Base-by-base conservation (phyloP, 2,797 vertebrate genomes). In the Anabas testudineus region DNA sequence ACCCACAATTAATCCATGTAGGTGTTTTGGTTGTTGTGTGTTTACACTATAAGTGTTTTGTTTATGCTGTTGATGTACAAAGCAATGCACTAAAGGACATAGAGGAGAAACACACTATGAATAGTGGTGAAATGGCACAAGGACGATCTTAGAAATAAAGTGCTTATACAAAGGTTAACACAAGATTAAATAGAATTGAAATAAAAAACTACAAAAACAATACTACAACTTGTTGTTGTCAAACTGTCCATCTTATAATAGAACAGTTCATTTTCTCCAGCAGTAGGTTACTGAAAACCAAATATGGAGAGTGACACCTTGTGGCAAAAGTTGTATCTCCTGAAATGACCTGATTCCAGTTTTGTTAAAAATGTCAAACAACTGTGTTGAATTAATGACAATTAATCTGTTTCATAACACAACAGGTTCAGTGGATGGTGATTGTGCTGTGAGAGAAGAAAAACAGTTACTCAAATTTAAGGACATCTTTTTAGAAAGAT, bases 291-390 rank as follows among this genome's bases (percentile, higher is more conserved):
- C 21, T 41, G 3, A 4, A 18, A 10, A 55, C 0, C 5, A 51
- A 26, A 58, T 3, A 5, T 3, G 13, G 3, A 46, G 3, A 42
- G 74, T 13, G 61, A 70, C 80, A 67, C 43, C 72, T 26, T 15
- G 66, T 59, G 75, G 71, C 3, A 0, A 10, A 13, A 49, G 18
- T 0, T 26, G 37, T 2, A 15, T 18, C n/a, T 37, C 13, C 18
- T 4, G 1, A 6, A 48, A 47, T 1, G 3, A 4, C 21, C 14
- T 12, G 21, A 3, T 15, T 37, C 3, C 24, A 32, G 7, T 32
- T 32, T 8, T 32, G 30, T 49, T 18, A 1, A 37, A 1, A 7
- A 6, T 7, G 7, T 53, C 14, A 26, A 47, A 68, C 49, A 45
- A 16, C 10, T 30, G 28, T 1, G 18, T 21, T 57, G 45, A 58